phyloP scores from a whole-genome alignment of 2,797 vertebrate genomes.

The Sebastes steindachneri region DNA sequence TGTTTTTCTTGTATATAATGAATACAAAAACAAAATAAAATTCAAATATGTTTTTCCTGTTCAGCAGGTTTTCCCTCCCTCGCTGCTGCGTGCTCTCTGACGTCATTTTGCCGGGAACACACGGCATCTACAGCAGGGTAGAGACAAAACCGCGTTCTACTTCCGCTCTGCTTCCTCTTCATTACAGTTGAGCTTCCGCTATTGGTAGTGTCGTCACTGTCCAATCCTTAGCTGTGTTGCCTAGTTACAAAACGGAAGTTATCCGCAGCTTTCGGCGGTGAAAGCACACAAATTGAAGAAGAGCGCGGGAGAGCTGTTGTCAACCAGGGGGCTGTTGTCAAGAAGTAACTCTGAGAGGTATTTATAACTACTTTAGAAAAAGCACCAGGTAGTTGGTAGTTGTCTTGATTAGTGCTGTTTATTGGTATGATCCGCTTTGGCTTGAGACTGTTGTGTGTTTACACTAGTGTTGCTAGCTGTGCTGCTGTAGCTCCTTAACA shows the following conservation, averaged over 20 bases:
- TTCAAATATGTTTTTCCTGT: no score
- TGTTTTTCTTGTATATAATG: no score
- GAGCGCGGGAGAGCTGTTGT: constrained; percentile 80
- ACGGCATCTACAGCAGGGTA: background rate
- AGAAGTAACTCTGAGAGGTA: background rate
- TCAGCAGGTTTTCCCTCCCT: constrained; percentile 19
- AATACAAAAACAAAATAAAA: no score
- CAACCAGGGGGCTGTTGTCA: background rate
- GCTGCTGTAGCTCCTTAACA: background rate
- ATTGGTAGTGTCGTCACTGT: constrained; percentile 2
- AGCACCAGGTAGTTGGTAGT: accelerated
- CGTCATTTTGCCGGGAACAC: constrained; percentile 48
- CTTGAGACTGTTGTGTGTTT: constrained; percentile 21
- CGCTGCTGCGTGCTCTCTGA: background rate
- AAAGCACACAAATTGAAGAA: constrained; percentile 60
- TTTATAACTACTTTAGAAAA: background rate
- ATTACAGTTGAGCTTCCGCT: background rate
- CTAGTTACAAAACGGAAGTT: constrained; percentile 40
- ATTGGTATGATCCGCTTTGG: background rate
- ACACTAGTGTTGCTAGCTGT: constrained; percentile 42
- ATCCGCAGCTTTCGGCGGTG: constrained; percentile 53
- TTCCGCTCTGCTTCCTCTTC: constrained; percentile 2
- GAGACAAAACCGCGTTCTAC: accelerated
- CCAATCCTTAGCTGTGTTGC: background rate
- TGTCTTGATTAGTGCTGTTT: accelerated